Percentiles rank a stretch among this genome's conserved stretches.
Evolutionary conservation across 1,140 invertebrate genomes (phyloP).

Genomic region (Drosophila simulans): DNA sequence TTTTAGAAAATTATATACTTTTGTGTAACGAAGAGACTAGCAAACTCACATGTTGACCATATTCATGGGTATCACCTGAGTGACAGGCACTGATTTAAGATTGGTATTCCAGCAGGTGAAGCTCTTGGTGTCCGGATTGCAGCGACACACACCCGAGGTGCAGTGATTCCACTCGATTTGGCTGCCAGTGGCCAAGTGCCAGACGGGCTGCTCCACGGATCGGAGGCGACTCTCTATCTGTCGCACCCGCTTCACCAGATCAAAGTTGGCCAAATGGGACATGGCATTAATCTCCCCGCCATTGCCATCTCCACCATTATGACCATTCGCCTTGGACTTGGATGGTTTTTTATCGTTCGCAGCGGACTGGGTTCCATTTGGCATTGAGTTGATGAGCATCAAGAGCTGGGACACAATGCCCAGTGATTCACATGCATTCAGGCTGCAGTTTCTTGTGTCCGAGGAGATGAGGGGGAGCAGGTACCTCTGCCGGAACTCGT

Average conservation of each 20-base stretch:
- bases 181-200: conserved; percentile 87
- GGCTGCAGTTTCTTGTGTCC: conserved; percentile 58
- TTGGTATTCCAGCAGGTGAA: conserved; percentile 91
- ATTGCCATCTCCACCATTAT: conserved; percentile 15
- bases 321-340: neutral
- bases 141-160: conserved; percentile 88
- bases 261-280: conserved; percentile 50
- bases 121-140: conserved; percentile 87
- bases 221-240: conserved; percentile 88
- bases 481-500: conserved; percentile 68
- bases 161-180: conserved; percentile 90
- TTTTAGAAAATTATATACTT: neutral
- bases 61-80: conserved; percentile 89
- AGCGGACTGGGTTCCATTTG: conserved; percentile 37
- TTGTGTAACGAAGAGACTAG: rapidly evolving
- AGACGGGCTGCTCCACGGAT: conserved; percentile 91
- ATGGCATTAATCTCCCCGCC: conserved; percentile 39
- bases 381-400: conserved; percentile 59
- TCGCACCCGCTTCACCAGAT: conserved; percentile 72
- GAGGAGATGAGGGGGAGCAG: conserved; percentile 58
- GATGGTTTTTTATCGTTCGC: neutral
- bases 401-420: conserved; percentile 70
- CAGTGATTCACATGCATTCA: conserved; percentile 75
- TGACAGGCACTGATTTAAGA: conserved; percentile 87
- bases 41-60: conserved; percentile 88